Evolutionary conservation across 2,888 invertebrate species (phyloP), one percentile per base, ranked within the genome.

Genomic region (Drepanosiphum platanoidis): DNA sequence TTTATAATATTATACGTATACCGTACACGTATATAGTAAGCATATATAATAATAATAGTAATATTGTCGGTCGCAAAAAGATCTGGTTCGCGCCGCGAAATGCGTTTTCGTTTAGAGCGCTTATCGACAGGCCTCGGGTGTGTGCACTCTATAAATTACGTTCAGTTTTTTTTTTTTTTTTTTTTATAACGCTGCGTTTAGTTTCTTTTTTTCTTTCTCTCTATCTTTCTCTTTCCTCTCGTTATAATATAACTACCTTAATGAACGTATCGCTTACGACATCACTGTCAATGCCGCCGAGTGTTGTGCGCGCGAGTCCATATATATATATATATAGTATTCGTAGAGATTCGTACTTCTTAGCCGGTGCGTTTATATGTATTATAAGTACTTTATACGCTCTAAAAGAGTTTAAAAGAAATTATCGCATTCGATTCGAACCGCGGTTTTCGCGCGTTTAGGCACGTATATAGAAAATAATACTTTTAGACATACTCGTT

Each of bases 191-290:
- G 42, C 3, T 46, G 18, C 5, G 5, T 46, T 13, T 8, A 46
- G 46, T 46, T 46, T 13, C 46, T 46, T 46, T 46, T 46, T 42
- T 42, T 27, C 61, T 61, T 30, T 64, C 11, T 61, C n/a, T n/a
- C 27, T 27, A 3, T 22, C 22, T 22, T 52, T 18, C 22, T 52
- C 1, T 52, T 52, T 52, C 52, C 0, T 64, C 64, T 64, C 64
- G 30, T 64, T 64, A 64, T 64, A 64, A 64, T 64, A 30, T 64
- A 27, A 30, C 30, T 27, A 64, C 64, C 64, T 64, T 30, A 30
- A 64, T 64, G 64, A 64, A 30, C 64, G 30, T 64, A 64, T 64
- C 30, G 64, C 30, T 64, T 64, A 64, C 30, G 64, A 64, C 64
- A 64, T 64, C 64, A 64, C 30, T 64, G 64, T 64, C 64, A 64